Base-by-base conservation (phyloP, 2,888 invertebrate species). In the Eristalis tenax region DNA sequence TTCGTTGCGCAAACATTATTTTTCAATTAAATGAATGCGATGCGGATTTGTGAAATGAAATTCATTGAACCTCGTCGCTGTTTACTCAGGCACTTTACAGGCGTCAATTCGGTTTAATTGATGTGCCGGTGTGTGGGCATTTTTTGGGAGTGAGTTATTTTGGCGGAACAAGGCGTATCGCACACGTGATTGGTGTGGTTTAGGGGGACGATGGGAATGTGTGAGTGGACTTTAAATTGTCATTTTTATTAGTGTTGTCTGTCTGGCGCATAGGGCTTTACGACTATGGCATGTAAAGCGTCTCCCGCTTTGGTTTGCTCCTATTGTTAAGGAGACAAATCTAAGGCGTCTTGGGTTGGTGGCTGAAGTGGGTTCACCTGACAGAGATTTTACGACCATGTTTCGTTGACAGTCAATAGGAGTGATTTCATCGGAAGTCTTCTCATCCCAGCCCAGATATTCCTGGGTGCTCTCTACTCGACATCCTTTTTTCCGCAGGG, bases 21-120 rank as follows among this genome's bases (percentile, higher is more conserved):
- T 87, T 87, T 87, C 87, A 87, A 87, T 87, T 87, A 83, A 83
- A 87, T 59, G 68, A 82, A 71, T 86, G 65, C 57, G 70, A 83
- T 76, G 80, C 43, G 59, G 76, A 77, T 83, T 83, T 79, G 83
- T 76, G 10, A 73, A 87, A 80, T 83, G 64, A 50, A 87, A 79
- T 76, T 79, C 71, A 76, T 63, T 71, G 83, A 73, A 83, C 74
- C 35, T n/a, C 15, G 10, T 40, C 43, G 32, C 59, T 59, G 59
- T 61, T 77, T 40, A 61, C 59, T 63, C 63, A 38, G 38, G 56
- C 26, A 70, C 70, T 13, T 57, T 56, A 65, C 22, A 22, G 26
- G 28, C 63, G 63, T 74, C 64, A 74, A 74, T 65, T 65, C 18
- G 32, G 22, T 64, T 65, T 65, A 74, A 74, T 74, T 74, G 64